Evolutionary conservation across 2,888 invertebrate genomes (phyloP).

Genomic region (Macaria liturata): DNA sequence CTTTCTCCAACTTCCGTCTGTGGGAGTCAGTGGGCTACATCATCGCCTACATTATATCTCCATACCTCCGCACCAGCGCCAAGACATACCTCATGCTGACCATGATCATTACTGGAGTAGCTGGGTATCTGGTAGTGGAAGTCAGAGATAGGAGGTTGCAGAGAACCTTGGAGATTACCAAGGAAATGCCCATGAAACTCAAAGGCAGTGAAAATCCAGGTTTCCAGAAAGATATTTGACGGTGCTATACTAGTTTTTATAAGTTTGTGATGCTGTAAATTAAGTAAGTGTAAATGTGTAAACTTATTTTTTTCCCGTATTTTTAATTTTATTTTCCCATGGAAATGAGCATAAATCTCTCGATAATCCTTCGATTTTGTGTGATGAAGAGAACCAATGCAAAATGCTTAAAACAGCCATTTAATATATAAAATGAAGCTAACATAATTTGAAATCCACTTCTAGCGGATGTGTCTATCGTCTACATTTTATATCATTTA

Average conservation of each 20-base stretch:
- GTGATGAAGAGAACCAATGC: no score
- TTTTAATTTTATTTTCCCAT: neutral
- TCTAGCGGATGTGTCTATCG: no score
- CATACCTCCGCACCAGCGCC: slow-evolving; percentile 73
- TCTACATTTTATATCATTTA: no score
- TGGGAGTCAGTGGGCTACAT: slow-evolving; percentile 88
- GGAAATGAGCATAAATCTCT: neutral
- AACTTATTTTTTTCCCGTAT: neutral
- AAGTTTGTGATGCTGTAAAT: neutral
- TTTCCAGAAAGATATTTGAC: slow-evolving; percentile 44
- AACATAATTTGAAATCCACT: no score
- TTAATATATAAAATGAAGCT: no score
- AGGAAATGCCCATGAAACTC: slow-evolving; percentile 36
- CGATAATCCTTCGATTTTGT: no score
- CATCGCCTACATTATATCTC: slow-evolving; percentile 84
- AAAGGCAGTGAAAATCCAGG: slow-evolving; percentile 68
- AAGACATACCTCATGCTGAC: slow-evolving; percentile 81
- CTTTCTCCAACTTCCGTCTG: slow-evolving; percentile 87
- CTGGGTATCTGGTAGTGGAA: slow-evolving; percentile 77
- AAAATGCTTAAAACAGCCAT: no score
- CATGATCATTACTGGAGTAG: slow-evolving; percentile 75
- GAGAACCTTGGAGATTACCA: slow-evolving; percentile 40
- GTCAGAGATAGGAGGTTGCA: slow-evolving; percentile 50
- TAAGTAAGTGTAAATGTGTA: slow-evolving; percentile 1
- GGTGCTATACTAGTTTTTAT: neutral